Conservation (phyloP, 2,797 vertebrate species). For the Poecilia velifera region DNA sequence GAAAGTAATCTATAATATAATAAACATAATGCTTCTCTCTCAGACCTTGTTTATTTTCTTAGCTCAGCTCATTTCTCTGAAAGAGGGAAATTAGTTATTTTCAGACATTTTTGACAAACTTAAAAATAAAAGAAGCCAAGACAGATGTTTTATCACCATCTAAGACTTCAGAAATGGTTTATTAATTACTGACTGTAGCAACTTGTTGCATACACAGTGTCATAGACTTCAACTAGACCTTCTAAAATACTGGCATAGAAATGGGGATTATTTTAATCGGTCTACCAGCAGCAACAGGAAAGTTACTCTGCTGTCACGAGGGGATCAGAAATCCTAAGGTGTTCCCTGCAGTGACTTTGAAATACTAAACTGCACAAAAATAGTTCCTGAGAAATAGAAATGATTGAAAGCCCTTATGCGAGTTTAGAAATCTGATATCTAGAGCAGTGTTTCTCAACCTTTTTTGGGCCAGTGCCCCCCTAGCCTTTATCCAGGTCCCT, state of each 20-base stretch:
- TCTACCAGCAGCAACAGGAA: background rate
- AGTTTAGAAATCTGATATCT: background rate
- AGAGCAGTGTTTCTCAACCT: too few relatives aligned
- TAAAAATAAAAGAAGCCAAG: background rate
- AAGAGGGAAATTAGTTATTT: too few relatives aligned
- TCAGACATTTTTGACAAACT: too few relatives aligned
- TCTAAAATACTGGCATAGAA: background rate
- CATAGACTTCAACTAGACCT: background rate
- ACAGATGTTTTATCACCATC: background rate
- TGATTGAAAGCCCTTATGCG: background rate
- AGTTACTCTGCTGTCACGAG: conserved; percentile 8
- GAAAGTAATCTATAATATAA: too few relatives aligned
- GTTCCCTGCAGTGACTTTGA: conserved; percentile 31
- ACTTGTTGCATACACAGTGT: background rate
- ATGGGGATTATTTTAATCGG: background rate
- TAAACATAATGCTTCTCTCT: background rate
- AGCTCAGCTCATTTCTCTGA: too few relatives aligned
- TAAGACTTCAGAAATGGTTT: background rate
- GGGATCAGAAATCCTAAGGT: conserved; percentile 10
- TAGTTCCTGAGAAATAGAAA: conserved; percentile 5
- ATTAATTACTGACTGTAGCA: background rate
- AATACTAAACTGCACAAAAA: conserved; percentile 37
- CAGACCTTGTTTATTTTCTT: too few relatives aligned
- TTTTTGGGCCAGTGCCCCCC: too few relatives aligned
- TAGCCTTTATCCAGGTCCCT: too few relatives aligned